Conservation (phyloP, 2,888 invertebrate species). For the Charanyca ferruginea region DNA sequence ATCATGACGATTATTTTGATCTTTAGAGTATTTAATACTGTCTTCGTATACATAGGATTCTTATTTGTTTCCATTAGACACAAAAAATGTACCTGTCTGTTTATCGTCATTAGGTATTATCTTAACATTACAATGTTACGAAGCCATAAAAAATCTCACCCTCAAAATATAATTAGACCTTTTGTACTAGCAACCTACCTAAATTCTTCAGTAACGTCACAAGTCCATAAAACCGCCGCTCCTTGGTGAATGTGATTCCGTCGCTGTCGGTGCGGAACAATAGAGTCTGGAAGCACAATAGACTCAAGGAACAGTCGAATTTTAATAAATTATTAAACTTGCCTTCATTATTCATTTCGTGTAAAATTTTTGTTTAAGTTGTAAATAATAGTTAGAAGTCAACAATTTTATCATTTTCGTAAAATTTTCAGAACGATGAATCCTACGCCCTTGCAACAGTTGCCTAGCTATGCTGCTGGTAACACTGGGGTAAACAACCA, state of each 20-base stretch:
- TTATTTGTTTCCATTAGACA: neutral
- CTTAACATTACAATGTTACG: neutral
- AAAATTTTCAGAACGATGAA: slow-evolving; percentile 83
- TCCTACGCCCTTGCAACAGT: slow-evolving; percentile 87
- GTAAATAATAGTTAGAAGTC: neutral
- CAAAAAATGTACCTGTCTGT: neutral
- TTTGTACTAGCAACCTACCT: slow-evolving; percentile 14
- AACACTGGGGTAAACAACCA: slow-evolving; percentile 80
- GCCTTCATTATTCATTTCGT: slow-evolving; percentile 4
- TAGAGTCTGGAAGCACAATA: slow-evolving; percentile 42
- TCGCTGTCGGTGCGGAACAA: slow-evolving; percentile 38
- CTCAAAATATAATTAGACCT: slow-evolving; percentile 9
- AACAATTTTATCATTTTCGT: neutral
- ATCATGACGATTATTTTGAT: no score
- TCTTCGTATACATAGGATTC: neutral
- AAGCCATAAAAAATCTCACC: neutral
- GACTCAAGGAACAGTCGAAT: slow-evolving; percentile 63
- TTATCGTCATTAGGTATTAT: neutral
- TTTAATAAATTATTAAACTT: slow-evolving; percentile 31
- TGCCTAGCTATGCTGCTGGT: slow-evolving; percentile 85
- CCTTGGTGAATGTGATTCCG: slow-evolving; percentile 30
- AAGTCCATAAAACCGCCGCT: slow-evolving; percentile 33
- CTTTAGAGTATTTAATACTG: no score
- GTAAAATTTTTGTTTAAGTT: no score
- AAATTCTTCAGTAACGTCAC: slow-evolving; percentile 19